These are phyloP conservation scores for Gadopsis bispinosus DNA, from an alignment of 2,797 vertebrate genomes.

Conservation along the genomic window DNA sequence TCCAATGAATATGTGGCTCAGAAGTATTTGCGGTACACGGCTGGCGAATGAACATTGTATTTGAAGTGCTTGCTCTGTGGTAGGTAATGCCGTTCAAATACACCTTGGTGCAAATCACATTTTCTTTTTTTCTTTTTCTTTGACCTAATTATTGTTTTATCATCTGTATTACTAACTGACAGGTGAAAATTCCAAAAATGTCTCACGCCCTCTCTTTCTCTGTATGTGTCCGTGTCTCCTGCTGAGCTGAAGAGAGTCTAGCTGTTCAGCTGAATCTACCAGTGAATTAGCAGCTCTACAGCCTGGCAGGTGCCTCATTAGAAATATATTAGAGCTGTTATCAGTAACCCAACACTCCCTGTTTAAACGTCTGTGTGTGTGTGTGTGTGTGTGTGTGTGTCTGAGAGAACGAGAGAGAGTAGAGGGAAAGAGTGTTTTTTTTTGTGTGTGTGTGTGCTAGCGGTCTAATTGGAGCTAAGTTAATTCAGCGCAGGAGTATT, in stretches of 20 bases:
- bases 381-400: constrained; percentile 17
- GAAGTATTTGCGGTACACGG: neutral
- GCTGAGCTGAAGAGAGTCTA: constrained; percentile 70
- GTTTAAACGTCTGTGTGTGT: constrained; percentile 53
- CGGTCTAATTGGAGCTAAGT: constrained; percentile 51
- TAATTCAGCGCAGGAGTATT: constrained; percentile 60
- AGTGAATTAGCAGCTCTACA: constrained; percentile 76
- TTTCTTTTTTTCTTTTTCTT: constrained; percentile 25
- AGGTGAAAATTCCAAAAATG: constrained; percentile 47
- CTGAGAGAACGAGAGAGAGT: neutral
- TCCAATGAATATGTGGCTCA: constrained; percentile 7
- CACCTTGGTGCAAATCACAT: constrained; percentile 18
- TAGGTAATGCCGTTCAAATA: constrained; percentile 15
- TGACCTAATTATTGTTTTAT: constrained; percentile 61
- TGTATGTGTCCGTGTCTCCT: constrained; percentile 59
- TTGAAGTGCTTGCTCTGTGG: neutral
- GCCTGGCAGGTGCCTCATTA: constrained; percentile 82
- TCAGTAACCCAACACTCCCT: constrained; percentile 70
- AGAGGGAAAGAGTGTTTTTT: constrained; percentile 6
- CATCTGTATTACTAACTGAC: constrained; percentile 54
- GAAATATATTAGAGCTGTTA: constrained; percentile 79
- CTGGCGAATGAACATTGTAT: constrained; percentile 5
- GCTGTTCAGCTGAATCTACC: constrained; percentile 73
- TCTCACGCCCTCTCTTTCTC: constrained; percentile 42
- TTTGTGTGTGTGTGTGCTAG: neutral